phyloP scores from a whole-genome alignment of 1,140 invertebrate species.

The Hestina assimilis region DNA sequence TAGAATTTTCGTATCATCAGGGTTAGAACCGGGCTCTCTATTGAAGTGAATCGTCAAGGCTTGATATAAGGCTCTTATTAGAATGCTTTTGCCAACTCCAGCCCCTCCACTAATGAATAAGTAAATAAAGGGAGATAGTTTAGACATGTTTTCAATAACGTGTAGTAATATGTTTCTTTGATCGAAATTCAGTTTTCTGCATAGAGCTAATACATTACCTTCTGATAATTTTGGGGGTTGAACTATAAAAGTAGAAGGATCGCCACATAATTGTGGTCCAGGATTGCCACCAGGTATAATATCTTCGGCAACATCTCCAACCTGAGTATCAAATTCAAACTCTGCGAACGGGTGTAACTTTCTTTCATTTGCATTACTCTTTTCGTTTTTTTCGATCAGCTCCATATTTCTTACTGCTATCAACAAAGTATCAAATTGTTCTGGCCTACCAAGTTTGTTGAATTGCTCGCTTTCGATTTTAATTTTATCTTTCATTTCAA shows the following conservation, averaged over 20 bases:
- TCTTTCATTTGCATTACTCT: background rate
- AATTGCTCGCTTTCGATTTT: background rate
- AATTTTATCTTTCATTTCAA: background rate
- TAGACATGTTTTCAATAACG: background rate
- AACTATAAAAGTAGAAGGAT: background rate
- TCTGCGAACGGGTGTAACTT: background rate
- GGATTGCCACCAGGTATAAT: too few species aligned
- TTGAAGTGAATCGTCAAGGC: background rate
- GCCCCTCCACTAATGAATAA: background rate
- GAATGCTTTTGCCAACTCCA: background rate
- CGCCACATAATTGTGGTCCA: background rate
- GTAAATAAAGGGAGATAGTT: background rate
- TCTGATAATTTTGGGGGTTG: background rate
- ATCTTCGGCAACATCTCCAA: background rate
- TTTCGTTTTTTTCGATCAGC: background rate
- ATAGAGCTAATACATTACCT: background rate
- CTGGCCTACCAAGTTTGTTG: background rate
- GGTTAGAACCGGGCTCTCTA: background rate
- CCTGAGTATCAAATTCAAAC: background rate
- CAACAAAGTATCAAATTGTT: background rate
- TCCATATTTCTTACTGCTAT: background rate
- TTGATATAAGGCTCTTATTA: background rate
- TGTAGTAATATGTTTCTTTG: background rate
- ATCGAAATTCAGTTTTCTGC: background rate
- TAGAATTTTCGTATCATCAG: background rate